A percentile compares a stretch with the other conserved stretches of the same genome.
Conservation (phyloP, 2,113 vertebrate species). For the Gallinago paraguaiae region DNA sequence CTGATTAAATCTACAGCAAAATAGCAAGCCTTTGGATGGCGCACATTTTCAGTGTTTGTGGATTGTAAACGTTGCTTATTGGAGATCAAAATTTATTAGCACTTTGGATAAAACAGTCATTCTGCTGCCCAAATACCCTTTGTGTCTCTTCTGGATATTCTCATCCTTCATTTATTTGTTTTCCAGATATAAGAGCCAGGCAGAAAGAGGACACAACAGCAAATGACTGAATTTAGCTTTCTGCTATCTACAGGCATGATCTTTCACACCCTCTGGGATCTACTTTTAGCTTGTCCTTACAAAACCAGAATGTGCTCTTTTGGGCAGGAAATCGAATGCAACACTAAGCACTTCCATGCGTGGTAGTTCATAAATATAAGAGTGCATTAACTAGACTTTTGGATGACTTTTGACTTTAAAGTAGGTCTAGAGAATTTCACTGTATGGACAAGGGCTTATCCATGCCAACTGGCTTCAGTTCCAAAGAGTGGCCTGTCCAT, state of each 20-base stretch:
- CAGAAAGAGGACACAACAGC: background rate
- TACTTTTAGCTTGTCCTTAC: too few relatives aligned
- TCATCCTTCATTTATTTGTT: background rate
- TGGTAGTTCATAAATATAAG: background rate
- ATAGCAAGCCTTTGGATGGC: background rate
- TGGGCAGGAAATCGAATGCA: background rate
- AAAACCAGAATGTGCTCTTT: background rate
- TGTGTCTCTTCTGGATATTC: background rate
- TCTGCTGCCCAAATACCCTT: background rate
- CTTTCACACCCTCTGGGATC: background rate
- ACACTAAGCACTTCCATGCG: background rate
- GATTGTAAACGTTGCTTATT: background rate
- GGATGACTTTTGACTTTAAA: background rate
- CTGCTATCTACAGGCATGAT: background rate
- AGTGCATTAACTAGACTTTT: background rate
- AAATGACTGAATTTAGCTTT: background rate
- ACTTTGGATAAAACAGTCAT: background rate
- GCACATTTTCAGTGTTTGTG: too few relatives aligned
- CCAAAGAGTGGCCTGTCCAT: background rate
- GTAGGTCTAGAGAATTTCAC: background rate
- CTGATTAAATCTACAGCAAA: background rate
- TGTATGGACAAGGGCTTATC: background rate
- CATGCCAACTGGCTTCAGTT: background rate
- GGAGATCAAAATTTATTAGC: background rate
- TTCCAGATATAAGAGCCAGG: background rate